Conservation (phyloP, 2,113 vertebrate species). For the Proteles cristata region DNA sequence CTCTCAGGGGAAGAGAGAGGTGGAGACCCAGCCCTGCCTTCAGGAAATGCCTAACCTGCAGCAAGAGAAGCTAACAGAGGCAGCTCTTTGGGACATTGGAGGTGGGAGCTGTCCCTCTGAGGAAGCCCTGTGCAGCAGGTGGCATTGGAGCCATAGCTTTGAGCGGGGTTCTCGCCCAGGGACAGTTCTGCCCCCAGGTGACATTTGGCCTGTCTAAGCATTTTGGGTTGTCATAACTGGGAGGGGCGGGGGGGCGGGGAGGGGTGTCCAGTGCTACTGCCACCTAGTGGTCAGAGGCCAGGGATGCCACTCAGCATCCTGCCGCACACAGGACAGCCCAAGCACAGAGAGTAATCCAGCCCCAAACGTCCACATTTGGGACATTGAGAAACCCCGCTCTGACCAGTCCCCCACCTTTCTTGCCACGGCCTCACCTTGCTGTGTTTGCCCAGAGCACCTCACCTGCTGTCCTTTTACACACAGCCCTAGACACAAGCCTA, state of each 20-base stretch:
- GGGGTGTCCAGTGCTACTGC: neutral
- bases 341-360: rapidly evolving
- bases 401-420: rapidly evolving
- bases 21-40: rapidly evolving
- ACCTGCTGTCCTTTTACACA: neutral
- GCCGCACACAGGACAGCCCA: neutral
- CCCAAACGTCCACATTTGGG: neutral
- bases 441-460: neutral
- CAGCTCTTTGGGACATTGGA: neutral
- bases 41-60: neutral
- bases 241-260: neutral
- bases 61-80: no score
- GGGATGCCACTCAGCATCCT: neutral
- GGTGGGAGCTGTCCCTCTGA: neutral
- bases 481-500: rapidly evolving
- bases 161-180: neutral
- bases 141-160: neutral
- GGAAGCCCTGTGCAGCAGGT: no score
- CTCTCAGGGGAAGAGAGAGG: rapidly evolving
- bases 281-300: neutral
- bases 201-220: neutral
- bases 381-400: neutral
- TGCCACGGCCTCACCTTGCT: rapidly evolving
- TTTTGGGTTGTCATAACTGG: neutral
- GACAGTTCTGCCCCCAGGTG: no score